phyloP scores from a whole-genome alignment of 2,113 vertebrate species.

The Stigmatopora argus region DNA sequence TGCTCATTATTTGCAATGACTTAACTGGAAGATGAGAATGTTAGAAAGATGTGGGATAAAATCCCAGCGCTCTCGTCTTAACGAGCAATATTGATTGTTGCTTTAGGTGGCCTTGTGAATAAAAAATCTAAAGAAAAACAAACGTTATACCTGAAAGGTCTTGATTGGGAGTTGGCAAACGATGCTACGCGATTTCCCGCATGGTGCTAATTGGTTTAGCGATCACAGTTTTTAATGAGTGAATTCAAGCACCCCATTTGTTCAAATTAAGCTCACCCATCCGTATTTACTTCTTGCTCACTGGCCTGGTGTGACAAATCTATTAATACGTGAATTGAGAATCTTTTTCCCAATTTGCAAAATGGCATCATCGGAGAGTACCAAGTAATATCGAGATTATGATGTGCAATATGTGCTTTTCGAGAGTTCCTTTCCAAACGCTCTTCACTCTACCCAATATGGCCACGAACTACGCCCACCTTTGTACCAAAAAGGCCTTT shows the following conservation, averaged over 20 bases:
- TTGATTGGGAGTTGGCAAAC: background rate
- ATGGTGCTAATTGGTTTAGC: background rate
- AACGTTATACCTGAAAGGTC: background rate
- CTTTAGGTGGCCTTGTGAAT: too few relatives aligned
- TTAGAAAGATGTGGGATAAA: background rate
- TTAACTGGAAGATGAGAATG: conserved; percentile 9
- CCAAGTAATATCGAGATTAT: too few relatives aligned
- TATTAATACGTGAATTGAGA: conserved; percentile 16
- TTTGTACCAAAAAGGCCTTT: too few relatives aligned
- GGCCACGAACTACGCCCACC: too few relatives aligned
- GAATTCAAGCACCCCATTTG: background rate
- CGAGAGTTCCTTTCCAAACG: too few relatives aligned
- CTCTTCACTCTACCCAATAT: too few relatives aligned
- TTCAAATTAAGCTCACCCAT: conserved; percentile 9
- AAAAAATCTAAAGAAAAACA: too few relatives aligned
- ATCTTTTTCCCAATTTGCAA: conserved; percentile 19
- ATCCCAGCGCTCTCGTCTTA: background rate
- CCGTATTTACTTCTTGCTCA: conserved; percentile 18
- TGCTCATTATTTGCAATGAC: conserved; percentile 22
- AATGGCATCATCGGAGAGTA: too few relatives aligned
- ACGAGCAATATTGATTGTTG: background rate
- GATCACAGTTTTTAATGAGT: background rate
- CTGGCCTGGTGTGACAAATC: conserved; percentile 1
- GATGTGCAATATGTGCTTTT: too few relatives aligned
- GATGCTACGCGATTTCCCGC: background rate